Percentiles rank a stretch among this genome's conserved stretches.
These are phyloP conservation scores for Burhinus oedicnemus DNA, from an alignment of 2,113 vertebrate species.

Conservation along the genomic window DNA sequence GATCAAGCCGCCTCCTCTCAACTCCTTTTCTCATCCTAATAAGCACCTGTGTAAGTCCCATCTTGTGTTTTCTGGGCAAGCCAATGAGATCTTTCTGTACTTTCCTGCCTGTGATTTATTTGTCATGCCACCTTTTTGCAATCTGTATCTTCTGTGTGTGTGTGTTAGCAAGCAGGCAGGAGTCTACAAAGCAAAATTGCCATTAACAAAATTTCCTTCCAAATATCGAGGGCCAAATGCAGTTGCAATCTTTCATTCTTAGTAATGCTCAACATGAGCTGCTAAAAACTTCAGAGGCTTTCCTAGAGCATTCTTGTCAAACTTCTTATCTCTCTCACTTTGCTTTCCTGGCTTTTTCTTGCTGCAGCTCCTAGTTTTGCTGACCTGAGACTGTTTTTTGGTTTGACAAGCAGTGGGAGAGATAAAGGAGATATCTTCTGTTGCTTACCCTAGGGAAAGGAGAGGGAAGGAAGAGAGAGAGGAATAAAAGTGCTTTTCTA, in stretches of 20 bases:
- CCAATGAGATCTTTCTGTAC: neutral
- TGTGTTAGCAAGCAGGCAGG: neutral
- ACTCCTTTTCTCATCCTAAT: neutral
- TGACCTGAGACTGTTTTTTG: neutral
- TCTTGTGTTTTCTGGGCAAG: neutral
- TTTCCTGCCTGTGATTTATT: neutral
- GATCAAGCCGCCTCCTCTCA: neutral
- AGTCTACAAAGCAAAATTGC: neutral
- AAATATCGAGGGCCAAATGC: neutral
- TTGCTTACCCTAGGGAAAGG: neutral
- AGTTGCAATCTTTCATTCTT: neutral
- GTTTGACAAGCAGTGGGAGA: neutral
- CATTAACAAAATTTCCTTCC: neutral
- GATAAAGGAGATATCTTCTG: neutral
- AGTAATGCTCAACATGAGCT: neutral
- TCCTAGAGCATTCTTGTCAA: neutral
- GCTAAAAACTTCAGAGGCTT: neutral
- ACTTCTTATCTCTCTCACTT: neutral
- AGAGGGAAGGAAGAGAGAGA: neutral
- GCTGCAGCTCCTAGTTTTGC: neutral
- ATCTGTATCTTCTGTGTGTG: neutral
- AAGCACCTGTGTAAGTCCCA: neutral
- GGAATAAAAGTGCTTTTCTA: neutral
- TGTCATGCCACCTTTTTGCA: neutral
- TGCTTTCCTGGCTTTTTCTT: neutral